phyloP scores from a whole-genome alignment of 1,140 invertebrate genomes.

The Drosophila repleta region DNA sequence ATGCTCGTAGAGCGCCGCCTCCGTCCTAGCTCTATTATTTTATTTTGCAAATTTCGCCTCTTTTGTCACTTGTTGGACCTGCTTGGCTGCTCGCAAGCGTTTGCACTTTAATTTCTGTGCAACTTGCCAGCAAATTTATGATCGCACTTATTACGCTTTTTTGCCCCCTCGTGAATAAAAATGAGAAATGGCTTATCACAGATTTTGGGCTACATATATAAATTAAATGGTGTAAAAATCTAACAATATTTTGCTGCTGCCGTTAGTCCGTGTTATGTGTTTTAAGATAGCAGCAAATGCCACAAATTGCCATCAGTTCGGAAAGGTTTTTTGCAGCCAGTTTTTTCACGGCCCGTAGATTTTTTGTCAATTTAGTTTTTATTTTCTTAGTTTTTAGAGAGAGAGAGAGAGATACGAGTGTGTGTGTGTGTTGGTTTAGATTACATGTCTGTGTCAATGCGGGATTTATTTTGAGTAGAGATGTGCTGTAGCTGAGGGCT shows the following conservation, averaged over 20 bases:
- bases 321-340: slow-evolving; percentile 52
- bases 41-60: slow-evolving; percentile 50
- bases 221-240: slow-evolving; percentile 33
- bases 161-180: slow-evolving; percentile 5
- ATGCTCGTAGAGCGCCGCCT: slow-evolving; percentile 17
- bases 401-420: background rate
- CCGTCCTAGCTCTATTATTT: slow-evolving; percentile 27
- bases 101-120: slow-evolving; percentile 51
- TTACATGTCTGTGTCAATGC: slow-evolving; percentile 29
- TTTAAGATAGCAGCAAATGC: slow-evolving; percentile 12
- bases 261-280: background rate
- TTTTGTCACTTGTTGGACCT: slow-evolving; percentile 61
- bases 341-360: slow-evolving; percentile 53
- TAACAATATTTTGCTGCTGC: slow-evolving; percentile 25
- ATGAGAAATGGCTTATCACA: slow-evolving; percentile 32
- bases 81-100: slow-evolving; percentile 26
- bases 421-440: slow-evolving; percentile 21
- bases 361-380: slow-evolving; percentile 42
- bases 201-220: slow-evolving; percentile 13
- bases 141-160: slow-evolving; percentile 34
- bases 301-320: slow-evolving; percentile 32
- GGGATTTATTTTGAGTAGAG: background rate
- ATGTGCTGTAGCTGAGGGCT: slow-evolving; percentile 1
- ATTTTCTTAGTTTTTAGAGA: slow-evolving; percentile 16
- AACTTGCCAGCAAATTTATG: slow-evolving; percentile 36